A percentile compares a stretch with the other conserved stretches of the same genome.
These are phyloP conservation scores for Capromys pilorides DNA, from an alignment of 2,797 vertebrate genomes.

Conservation along the genomic window DNA sequence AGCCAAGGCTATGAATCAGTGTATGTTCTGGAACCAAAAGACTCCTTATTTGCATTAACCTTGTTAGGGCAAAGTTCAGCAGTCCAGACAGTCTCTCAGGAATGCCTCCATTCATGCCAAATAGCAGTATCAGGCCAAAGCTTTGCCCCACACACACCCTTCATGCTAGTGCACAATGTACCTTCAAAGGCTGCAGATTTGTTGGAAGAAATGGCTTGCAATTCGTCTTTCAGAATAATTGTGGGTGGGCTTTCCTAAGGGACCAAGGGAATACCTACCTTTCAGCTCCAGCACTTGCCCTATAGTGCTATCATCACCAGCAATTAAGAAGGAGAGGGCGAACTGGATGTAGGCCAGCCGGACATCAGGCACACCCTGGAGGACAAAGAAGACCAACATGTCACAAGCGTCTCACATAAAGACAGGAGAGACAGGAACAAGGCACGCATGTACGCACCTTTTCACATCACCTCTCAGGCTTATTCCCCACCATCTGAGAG, in stretches of 20 bases:
- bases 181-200: not conserved
- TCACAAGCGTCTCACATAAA: not conserved
- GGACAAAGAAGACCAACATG: conserved; percentile 21
- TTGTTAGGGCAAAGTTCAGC: fast-evolving
- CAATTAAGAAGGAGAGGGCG: conserved; percentile 94
- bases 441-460: fast-evolving
- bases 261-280: conserved; percentile 86
- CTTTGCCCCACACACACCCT: fast-evolving
- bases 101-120: not conserved
- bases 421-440: not conserved
- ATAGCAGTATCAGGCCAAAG: not conserved
- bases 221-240: not conserved
- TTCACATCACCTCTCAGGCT: not conserved
- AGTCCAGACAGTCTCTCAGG: fast-evolving
- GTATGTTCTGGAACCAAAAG: not conserved
- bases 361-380: conserved; percentile 91
- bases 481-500: not conserved
- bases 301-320: conserved; percentile 90
- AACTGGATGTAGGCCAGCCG: conserved; percentile 95
- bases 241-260: not conserved
- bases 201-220: not conserved
- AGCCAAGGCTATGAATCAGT: not conserved
- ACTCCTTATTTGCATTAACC: not conserved
- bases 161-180: fast-evolving
- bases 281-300: conserved; percentile 93